Evolutionary conservation across 2,113 vertebrate genomes (phyloP).

Genomic region (Motacilla tschutschensis): DNA sequence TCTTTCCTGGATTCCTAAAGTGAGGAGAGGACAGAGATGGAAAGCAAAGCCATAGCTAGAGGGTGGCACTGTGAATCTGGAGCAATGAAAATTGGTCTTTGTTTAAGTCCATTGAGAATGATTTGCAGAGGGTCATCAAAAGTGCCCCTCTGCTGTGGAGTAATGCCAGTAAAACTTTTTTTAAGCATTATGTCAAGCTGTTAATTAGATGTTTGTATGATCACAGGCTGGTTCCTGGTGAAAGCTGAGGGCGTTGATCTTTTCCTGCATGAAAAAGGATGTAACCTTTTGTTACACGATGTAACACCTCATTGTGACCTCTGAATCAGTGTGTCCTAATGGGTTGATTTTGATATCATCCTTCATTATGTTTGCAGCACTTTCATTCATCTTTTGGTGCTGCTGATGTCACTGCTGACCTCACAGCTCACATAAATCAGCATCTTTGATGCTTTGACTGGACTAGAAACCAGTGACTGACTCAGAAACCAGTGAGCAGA

Average conservation of each 20-base stretch:
- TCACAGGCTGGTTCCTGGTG: neutral
- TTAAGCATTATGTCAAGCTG: neutral
- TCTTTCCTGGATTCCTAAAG: neutral
- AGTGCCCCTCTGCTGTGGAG: neutral
- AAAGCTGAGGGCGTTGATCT: fast-evolving
- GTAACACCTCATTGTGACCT: fast-evolving
- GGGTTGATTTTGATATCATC: neutral
- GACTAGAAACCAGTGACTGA: neutral
- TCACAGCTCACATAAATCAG: neutral
- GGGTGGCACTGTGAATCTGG: neutral
- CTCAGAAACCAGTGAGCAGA: neutral
- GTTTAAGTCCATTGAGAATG: neutral
- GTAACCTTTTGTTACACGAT: fast-evolving
- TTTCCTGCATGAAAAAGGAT: neutral
- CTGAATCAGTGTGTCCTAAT: neutral
- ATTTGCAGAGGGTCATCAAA: neutral
- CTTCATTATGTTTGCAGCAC: neutral
- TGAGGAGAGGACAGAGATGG: neutral
- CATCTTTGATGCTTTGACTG: neutral
- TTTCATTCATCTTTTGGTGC: neutral
- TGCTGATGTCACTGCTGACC: neutral
- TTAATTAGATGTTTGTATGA: neutral
- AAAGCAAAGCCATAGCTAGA: neutral
- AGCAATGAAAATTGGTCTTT: neutral
- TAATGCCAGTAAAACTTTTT: neutral